Evolutionary conservation across 1,140 invertebrate genomes (phyloP), one percentile per base, ranked within the genome.

Genomic region (Ceratina calcarata): DNA sequence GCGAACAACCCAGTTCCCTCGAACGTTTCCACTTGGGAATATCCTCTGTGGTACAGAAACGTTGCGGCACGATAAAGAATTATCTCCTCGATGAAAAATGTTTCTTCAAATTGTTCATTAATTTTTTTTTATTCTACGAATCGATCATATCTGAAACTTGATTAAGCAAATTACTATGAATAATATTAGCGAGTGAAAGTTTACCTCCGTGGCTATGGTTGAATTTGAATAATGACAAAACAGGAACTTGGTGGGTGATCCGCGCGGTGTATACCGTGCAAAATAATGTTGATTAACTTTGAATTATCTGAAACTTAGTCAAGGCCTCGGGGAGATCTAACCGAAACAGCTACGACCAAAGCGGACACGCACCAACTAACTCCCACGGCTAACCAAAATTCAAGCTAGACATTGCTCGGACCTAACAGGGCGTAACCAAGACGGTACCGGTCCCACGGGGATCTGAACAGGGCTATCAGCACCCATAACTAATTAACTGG

Each of bases 271-370:
- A 32, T 32, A 13, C 24, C 2, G 18, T 32, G 67, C 15, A 72
- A 64, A 51, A 32, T 32, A 49, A 64, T 15, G 45, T 24, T 74
- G 49, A 68, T 76, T 68, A 76, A 76, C 37, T 37, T 67, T 45
- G 55, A 76, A 60, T 60, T 24, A 58, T 20, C 65, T 12, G 55
- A n/a, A 58, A 72, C 70, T 72, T 61, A 55, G 22, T 12, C 53
- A n/a, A 76, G 15, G 49, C 72, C 72, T 32, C 15, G 3, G 32
- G 55, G 65, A 69, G 22, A 27, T 55, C 66, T 51, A 51, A 57
- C 51, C 27, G 12, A 75, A n/a, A 53, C 72, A 55, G 55, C 45
- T 18, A n/a, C 45, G 45, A 22, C 3, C 73, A 32, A 68, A 58
- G 32, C 20, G 73, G 22, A 60, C 55, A 27, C 37, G 65, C 20